A percentile compares a stretch with the other conserved stretches of the same genome.
Conservation (phyloP, 2,797 vertebrate genomes). For the Valencia hispanica region DNA sequence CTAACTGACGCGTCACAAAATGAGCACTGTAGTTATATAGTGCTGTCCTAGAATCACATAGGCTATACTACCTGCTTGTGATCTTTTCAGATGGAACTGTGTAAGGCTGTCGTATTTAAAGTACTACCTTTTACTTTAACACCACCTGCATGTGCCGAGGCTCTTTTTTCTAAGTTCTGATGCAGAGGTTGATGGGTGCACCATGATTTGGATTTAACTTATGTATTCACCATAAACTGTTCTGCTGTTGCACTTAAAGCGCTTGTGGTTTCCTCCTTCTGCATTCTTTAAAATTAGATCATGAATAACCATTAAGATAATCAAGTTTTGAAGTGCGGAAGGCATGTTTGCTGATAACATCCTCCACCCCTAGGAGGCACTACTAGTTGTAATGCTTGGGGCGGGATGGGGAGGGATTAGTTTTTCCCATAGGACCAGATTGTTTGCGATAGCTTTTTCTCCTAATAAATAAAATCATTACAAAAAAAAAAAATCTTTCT, state of each 20-base stretch:
- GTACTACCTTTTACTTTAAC: not conserved
- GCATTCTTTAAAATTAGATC: not conserved
- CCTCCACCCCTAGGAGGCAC: not conserved
- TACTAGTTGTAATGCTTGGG: not conserved
- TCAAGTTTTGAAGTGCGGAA: not conserved
- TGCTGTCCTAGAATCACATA: not conserved
- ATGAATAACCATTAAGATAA: not conserved
- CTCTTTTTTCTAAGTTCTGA: not conserved
- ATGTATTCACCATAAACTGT: not conserved
- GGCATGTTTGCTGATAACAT: not conserved
- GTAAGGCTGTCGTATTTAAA: not conserved
- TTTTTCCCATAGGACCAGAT: not conserved
- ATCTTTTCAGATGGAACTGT: not conserved
- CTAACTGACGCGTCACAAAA: not conserved
- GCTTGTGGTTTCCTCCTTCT: not conserved
- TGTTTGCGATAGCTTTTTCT: not conserved
- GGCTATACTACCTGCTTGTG: not conserved
- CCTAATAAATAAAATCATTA: not conserved
- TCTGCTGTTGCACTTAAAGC: not conserved
- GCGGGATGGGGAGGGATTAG: not conserved
- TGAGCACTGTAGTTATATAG: not conserved
- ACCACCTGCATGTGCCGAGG: not conserved
- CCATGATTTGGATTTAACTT: not conserved
- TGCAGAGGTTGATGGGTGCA: not conserved
- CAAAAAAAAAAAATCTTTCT: not conserved